phyloP scores from a whole-genome alignment of 1,140 invertebrate genomes.

The Zaprionus tsacasi region DNA sequence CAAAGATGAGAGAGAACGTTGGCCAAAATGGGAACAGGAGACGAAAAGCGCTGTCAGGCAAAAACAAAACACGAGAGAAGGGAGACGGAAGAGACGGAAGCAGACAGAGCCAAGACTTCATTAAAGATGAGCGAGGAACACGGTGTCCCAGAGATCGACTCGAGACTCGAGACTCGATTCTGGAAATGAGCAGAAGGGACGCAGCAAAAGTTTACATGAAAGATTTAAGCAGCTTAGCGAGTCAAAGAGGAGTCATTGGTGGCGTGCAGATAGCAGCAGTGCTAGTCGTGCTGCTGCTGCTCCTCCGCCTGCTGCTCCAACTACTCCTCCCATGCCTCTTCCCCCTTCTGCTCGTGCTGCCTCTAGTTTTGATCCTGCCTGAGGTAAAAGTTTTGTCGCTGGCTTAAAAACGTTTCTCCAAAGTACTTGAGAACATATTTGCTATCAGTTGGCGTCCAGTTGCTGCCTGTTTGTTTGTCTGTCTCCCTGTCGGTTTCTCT shows the following conservation, averaged over 20 bases:
- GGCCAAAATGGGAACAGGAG: background rate
- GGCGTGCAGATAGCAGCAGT: constrained; percentile 24
- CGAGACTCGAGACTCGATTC: background rate
- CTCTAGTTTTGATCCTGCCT: constrained; percentile 38
- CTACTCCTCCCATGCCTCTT: too few relatives aligned
- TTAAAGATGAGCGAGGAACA: constrained; percentile 59
- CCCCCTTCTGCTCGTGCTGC: background rate
- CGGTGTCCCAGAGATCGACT: constrained; percentile 50
- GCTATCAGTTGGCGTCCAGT: constrained; percentile 81
- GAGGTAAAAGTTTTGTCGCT: constrained; percentile 79
- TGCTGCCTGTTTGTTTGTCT: constrained; percentile 47
- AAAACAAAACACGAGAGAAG: background rate
- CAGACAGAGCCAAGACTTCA: constrained; percentile 63
- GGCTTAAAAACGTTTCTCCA: constrained; percentile 75
- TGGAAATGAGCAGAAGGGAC: constrained; percentile 4
- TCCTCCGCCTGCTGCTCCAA: constrained; percentile 13
- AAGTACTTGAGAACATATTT: constrained; percentile 81
- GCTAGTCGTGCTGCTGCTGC: constrained; percentile 13
- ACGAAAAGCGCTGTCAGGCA: constrained; percentile 11
- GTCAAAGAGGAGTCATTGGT: constrained; percentile 64
- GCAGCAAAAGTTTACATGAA: constrained; percentile 74
- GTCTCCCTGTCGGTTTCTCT: constrained; percentile 17
- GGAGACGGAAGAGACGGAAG: constrained; percentile 8
- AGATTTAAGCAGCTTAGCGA: constrained; percentile 79
- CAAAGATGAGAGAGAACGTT: constrained; percentile 16